Evolutionary conservation across 1,140 invertebrate genomes (phyloP).

Genomic region (Formica selysi): DNA sequence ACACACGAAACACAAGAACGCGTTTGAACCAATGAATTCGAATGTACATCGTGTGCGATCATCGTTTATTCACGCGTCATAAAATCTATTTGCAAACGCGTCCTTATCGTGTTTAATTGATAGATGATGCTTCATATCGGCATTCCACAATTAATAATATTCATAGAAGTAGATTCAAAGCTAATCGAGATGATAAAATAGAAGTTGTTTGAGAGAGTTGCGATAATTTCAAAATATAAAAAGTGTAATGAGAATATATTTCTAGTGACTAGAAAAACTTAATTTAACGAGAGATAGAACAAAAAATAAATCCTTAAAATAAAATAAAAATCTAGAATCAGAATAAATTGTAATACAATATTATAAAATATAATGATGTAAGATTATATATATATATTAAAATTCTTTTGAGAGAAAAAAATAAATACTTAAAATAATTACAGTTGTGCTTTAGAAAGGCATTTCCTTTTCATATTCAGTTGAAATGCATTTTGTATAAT

Average conservation of each 20-base stretch:
- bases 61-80: background rate
- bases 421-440: background rate
- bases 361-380: background rate
- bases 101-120: slow-evolving; percentile 28
- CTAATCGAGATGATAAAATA: background rate
- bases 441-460: background rate
- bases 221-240: background rate
- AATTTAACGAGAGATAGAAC: background rate
- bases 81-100: background rate
- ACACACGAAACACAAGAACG: background rate
- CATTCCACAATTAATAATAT: slow-evolving; percentile 28
- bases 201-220: background rate
- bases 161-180: background rate
- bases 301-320: background rate
- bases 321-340: slow-evolving; percentile 12
- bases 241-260: background rate
- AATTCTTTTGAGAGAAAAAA: background rate
- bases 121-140: slow-evolving; percentile 10
- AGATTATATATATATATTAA: background rate
- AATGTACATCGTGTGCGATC: background rate
- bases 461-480: background rate
- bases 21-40: background rate
- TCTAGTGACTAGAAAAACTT: background rate
- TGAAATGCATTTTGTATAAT: background rate
- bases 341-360: background rate